Percentiles rank a stretch among this genome's conserved stretches.
These are phyloP conservation scores for Prinia subflava DNA, from an alignment of 2,113 vertebrate genomes.

Conservation along the genomic window DNA sequence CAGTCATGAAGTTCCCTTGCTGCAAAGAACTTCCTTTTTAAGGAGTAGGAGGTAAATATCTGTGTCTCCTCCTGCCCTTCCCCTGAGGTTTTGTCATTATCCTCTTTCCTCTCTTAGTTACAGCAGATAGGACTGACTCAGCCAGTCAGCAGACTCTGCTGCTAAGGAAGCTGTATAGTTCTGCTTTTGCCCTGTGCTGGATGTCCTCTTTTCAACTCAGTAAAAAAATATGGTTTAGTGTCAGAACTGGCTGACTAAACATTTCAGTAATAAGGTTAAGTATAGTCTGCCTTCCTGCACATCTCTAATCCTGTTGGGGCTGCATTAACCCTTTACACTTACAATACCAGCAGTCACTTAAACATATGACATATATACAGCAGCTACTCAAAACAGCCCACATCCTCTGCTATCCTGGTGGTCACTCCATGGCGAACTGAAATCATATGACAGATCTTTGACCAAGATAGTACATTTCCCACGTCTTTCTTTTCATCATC, in stretches of 20 bases:
- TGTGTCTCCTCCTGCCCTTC: not conserved
- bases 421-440: not conserved
- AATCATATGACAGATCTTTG: constrained; percentile 14
- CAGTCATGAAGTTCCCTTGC: not conserved
- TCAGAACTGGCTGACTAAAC: not conserved
- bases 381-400: not conserved
- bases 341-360: not conserved
- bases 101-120: not conserved
- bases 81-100: not conserved
- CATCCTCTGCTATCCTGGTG: not conserved
- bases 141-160: not conserved
- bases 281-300: not conserved
- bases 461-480: not conserved
- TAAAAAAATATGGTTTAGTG: not conserved
- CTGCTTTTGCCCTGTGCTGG: not conserved
- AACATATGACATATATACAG: not conserved
- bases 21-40: not conserved
- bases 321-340: not conserved
- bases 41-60: not conserved
- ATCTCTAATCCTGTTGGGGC: not conserved
- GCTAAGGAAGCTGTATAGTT: not conserved
- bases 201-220: not conserved
- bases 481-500: not conserved
- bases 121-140: not conserved
- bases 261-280: not conserved